Evolutionary conservation across 35 echinoderm and acorn worm species (phyloP), one percentile per base, ranked within the genome.

Genomic region (Chiridota heheva): DNA sequence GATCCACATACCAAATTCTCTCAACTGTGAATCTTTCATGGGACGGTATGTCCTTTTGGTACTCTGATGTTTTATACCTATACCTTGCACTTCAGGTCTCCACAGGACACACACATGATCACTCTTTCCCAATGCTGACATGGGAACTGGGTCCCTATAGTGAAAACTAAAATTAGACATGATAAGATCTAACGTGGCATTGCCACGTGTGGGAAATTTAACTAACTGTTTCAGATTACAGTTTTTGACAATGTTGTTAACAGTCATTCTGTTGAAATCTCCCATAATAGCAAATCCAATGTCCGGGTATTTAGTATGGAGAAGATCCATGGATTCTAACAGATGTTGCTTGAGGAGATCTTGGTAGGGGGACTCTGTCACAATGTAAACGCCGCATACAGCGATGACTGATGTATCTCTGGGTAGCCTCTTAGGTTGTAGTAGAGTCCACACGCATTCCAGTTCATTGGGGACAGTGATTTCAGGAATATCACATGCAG

Each of bases 1-100:
- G 44, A 89, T 89, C 87, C 87, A 89, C 33, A 53, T 58, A 12
- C 87, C 87, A 57, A 89, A 89, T 1, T 5, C 62, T 45, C 68
- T 32, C 22, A 82, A 47, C 2, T 20, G 49, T 1, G 86, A 81
- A 22, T 69, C 65, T 49, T 63, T 61, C 7, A 31, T 41, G 58
- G 20, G 73, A 34, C 35, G 32, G 63, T 57, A 45, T 61, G 24
- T 22, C 57, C 45, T 58, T 46, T 70, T 58, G 28, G 40, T 49
- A 20, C 6, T 27, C 35, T 38, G 39, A 53, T 44, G 79, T 53
- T 17, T 72, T 42, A 60, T 57, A 22, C 8, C 47, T 22, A 22
- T 51, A 70, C n/a, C 46, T 33, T 37, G 40, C 3, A 3, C 10
- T 2, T 35, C 36, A 1, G 86, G 77, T 72, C 40, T 67, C 86